Percentiles rank a stretch among this genome's conserved stretches.
phyloP scores from a whole-genome alignment of 2,888 invertebrate species.

The Catocala sponsa region DNA sequence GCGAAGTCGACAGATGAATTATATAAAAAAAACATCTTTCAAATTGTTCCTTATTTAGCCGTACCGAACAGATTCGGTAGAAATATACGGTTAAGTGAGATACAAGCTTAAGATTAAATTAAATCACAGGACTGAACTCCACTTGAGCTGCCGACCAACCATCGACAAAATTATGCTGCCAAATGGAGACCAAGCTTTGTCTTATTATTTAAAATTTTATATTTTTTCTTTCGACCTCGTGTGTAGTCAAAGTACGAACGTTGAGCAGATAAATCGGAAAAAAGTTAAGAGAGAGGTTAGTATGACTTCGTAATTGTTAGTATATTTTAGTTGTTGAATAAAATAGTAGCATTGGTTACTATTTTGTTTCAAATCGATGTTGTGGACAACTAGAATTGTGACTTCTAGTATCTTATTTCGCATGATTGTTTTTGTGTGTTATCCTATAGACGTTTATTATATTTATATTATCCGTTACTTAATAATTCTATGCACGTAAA shows the following conservation, averaged over 20 bases:
- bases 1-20: constrained; percentile 24
- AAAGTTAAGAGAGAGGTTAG: constrained; percentile 23
- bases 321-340: constrained; percentile 46
- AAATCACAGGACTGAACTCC: no score
- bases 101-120: no score
- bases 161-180: no score
- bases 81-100: no score
- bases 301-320: constrained; percentile 27
- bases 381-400: constrained; percentile 46
- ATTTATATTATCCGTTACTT: constrained; percentile 19
- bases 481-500: constrained; percentile 16
- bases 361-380: constrained; percentile 40
- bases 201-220: background rate
- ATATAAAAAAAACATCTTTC: background rate
- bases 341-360: constrained; percentile 23
- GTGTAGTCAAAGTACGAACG: background rate
- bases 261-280: constrained; percentile 12
- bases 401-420: constrained; percentile 30
- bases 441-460: background rate
- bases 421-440: constrained; percentile 14
- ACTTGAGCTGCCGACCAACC: no score
- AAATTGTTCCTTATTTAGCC: no score
- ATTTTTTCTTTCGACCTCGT: constrained; percentile 21
- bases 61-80: no score
- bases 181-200: no score